Evolutionary conservation across 2,888 invertebrate genomes (phyloP).

Genomic region (Octonoba sinensis): DNA sequence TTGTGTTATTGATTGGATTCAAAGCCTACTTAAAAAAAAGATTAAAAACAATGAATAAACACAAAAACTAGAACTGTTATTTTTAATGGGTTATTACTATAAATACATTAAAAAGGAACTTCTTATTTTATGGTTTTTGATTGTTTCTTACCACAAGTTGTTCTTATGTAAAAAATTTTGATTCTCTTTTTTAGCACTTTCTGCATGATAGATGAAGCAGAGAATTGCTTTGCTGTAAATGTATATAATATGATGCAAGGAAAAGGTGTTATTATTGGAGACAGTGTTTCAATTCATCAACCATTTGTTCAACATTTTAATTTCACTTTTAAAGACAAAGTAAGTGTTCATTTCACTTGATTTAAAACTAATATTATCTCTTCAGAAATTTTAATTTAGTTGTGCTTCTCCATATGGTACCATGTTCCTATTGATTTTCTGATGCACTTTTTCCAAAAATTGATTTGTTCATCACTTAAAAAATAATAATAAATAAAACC

Average conservation of each 20-base stretch:
- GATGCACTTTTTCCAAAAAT: no score
- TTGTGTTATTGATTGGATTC: no score
- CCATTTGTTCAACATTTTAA: slow-evolving; percentile 53
- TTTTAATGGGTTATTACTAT: no score
- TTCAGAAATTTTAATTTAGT: no score
- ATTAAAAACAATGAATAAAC: no score
- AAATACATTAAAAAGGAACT: background rate
- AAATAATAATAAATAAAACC: no score
- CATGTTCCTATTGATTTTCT: no score
- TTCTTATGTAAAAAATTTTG: background rate
- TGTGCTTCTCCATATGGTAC: no score
- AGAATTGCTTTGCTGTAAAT: slow-evolving; percentile 81
- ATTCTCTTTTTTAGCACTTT: slow-evolving; percentile 74
- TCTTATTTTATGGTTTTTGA: background rate
- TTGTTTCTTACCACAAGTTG: background rate
- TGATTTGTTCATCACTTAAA: no score
- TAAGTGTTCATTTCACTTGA: slow-evolving; percentile 4
- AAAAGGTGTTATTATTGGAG: slow-evolving; percentile 86
- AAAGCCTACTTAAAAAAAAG: no score
- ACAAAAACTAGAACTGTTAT: no score
- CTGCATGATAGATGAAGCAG: slow-evolving; percentile 82
- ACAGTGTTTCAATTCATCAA: slow-evolving; percentile 80
- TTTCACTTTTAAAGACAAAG: slow-evolving; percentile 53
- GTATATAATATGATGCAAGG: slow-evolving; percentile 88
- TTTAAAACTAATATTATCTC: background rate